Evolutionary conservation across 92 coral and sea anemone species (phyloP).

Genomic region (Paramuricea clavata): DNA sequence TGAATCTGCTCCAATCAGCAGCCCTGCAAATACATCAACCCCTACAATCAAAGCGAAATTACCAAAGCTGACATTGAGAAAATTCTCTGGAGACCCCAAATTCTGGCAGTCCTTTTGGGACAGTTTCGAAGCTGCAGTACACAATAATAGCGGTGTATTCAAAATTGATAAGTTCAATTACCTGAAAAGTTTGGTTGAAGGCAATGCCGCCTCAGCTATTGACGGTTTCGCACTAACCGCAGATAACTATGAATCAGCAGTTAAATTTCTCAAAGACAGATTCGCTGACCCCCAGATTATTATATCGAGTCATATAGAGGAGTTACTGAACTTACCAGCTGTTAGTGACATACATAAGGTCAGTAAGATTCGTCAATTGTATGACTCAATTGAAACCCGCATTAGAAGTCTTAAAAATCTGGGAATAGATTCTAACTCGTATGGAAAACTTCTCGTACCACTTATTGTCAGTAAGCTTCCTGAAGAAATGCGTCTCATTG

Average conservation of each 20-base stretch:
- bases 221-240: conserved; percentile 1
- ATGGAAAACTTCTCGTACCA: neutral
- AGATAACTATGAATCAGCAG: conserved; percentile 4
- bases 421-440: neutral
- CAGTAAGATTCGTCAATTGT: too few species aligned
- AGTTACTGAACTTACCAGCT: neutral
- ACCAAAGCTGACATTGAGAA: too few species aligned
- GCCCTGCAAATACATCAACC: too few species aligned
- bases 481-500: conserved; percentile 21
- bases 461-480: conserved; percentile 3
- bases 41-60: too few species aligned
- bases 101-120: neutral
- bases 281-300: neutral
- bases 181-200: neutral
- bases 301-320: neutral
- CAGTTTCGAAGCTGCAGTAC: conserved; percentile 1
- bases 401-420: too few species aligned
- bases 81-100: neutral
- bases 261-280: neutral
- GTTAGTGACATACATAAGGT: neutral
- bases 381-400: too few species aligned
- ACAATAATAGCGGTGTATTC: neutral
- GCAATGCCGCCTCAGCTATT: neutral
- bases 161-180: neutral
- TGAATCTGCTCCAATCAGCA: too few species aligned